Evolutionary conservation across 2,113 vertebrate species (phyloP).

Genomic region (Colinus virginianus): DNA sequence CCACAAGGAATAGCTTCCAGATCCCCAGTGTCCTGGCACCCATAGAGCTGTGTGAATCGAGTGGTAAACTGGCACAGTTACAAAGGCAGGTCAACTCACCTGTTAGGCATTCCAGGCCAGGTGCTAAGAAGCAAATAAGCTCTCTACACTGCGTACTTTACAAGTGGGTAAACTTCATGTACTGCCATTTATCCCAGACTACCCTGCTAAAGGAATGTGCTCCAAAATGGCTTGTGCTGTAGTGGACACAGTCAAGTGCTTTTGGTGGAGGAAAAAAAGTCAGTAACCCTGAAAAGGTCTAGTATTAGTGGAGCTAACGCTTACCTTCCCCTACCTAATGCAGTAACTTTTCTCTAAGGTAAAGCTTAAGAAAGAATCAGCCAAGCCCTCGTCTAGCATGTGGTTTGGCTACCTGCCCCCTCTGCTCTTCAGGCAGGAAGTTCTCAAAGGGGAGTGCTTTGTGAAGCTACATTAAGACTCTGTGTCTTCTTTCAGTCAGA

Average conservation of each 20-base stretch:
- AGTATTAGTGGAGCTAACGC: background rate
- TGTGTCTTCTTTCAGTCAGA: background rate
- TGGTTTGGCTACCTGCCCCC: constrained; percentile 29
- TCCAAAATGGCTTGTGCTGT: background rate
- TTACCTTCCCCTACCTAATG: background rate
- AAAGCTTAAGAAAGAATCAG: background rate
- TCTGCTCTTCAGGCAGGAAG: constrained; percentile 41
- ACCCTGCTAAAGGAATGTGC: background rate
- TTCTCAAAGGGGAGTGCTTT: constrained; percentile 32
- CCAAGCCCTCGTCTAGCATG: constrained; percentile 22
- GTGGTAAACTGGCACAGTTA: background rate
- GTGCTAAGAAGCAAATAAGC: background rate
- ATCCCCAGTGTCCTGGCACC: background rate
- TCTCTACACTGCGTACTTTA: background rate
- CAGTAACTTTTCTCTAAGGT: constrained; percentile 16
- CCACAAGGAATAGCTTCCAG: background rate
- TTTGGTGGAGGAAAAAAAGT: background rate
- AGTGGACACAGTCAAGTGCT: background rate
- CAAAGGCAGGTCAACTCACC: constrained; percentile 13
- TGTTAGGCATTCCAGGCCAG: constrained; percentile 4
- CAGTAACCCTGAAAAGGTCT: background rate
- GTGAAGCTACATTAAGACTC: constrained; percentile 7
- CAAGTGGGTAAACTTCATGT: background rate
- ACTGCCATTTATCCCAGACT: background rate
- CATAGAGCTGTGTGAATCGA: background rate